Conservation (phyloP, 2,888 invertebrate species). For the Ophion costatus region DNA sequence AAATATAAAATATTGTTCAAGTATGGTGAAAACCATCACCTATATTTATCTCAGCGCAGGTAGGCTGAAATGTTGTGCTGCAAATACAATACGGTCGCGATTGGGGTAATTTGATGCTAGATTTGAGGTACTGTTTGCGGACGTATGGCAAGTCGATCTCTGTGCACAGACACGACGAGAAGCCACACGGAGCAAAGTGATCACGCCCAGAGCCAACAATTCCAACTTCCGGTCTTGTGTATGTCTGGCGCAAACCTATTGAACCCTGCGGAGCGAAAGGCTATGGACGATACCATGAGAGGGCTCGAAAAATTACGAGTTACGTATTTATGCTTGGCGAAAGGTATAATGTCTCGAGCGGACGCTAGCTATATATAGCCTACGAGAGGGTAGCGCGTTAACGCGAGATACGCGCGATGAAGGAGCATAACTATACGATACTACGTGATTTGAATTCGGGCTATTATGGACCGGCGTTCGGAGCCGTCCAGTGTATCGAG, state of each 20-base stretch:
- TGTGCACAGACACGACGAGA: slow-evolving; percentile 13
- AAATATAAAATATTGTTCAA: no score
- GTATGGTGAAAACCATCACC: no score
- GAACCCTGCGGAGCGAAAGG: background rate
- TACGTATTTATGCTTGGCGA: background rate
- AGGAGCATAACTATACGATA: slow-evolving; percentile 1
- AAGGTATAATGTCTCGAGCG: background rate
- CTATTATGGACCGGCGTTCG: slow-evolving; percentile 34
- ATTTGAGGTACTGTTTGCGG: background rate
- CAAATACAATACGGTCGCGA: background rate
- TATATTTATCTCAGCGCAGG: no score
- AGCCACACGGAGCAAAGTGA: slow-evolving; percentile 25
- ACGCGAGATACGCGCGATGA: slow-evolving; percentile 37
- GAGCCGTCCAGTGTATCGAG: slow-evolving; percentile 27
- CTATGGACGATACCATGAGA: background rate
- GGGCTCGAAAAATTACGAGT: background rate
- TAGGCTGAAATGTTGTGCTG: background rate
- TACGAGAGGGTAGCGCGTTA: slow-evolving; percentile 31
- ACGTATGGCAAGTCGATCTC: background rate
- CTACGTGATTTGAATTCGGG: slow-evolving; percentile 53
- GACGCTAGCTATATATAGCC: slow-evolving; percentile 5
- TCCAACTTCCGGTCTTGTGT: slow-evolving; percentile 30
- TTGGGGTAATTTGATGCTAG: slow-evolving; percentile 7
- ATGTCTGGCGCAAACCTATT: slow-evolving; percentile 6
- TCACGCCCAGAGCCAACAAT: slow-evolving; percentile 34